These are phyloP conservation scores for Altica lythri DNA, from an alignment of 2,888 invertebrate genomes.

Conservation along the genomic window DNA sequence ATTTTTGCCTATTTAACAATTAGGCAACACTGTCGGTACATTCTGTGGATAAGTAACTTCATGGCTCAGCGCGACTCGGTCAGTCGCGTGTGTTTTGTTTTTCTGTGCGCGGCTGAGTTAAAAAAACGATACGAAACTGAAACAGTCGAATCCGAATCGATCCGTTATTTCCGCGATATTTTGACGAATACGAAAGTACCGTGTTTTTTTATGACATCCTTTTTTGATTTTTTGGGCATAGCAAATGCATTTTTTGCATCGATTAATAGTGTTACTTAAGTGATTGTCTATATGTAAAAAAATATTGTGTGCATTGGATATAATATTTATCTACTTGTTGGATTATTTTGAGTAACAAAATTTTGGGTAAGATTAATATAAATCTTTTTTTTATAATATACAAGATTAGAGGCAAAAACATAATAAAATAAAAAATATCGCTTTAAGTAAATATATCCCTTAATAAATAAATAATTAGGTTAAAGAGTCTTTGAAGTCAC, in stretches of 20 bases:
- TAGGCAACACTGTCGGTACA: conserved; percentile 20
- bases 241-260: neutral
- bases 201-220: conserved; percentile 22
- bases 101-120: conserved; percentile 25
- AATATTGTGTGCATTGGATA: neutral
- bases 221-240: conserved; percentile 7
- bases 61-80: conserved; percentile 30
- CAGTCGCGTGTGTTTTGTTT: conserved; percentile 34
- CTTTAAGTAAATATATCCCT: too few relatives aligned
- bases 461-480: too few relatives aligned
- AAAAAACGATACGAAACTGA: conserved; percentile 31
- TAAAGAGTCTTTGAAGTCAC: too few relatives aligned
- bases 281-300: too few relatives aligned
- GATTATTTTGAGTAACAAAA: neutral
- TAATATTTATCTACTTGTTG: neutral
- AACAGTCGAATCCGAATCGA: too few relatives aligned
- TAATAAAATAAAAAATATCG: too few relatives aligned
- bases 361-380: too few relatives aligned
- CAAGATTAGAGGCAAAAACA: too few relatives aligned
- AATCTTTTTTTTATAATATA: too few relatives aligned
- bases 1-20: too few relatives aligned
- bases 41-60: conserved; percentile 31
- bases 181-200: conserved; percentile 27
- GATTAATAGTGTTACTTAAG: neutral
- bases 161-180: conserved; percentile 26